Base-by-base conservation (phyloP, 2,113 vertebrate genomes). In the Melanotaenia duboulayi region DNA sequence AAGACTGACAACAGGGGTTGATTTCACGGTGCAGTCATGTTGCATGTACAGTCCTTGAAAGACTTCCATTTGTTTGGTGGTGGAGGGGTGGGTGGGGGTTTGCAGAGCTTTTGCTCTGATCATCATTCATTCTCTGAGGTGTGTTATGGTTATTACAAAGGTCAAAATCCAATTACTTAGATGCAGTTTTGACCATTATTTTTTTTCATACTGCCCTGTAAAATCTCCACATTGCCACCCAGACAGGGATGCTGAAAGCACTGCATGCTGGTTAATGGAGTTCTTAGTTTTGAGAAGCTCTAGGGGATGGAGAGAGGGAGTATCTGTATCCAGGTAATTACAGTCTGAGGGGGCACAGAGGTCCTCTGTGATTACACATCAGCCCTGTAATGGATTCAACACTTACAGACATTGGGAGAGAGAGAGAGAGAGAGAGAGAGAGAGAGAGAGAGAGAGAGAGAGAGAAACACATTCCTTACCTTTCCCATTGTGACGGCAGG, bases 291-390 rank as follows among this genome's bases (percentile, higher is more conserved):
- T 24, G 51, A 87, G 84, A 82, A 63, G 78, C 86, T 89, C 83
- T 74, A 76, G 76, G 81, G 82, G 79, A 86, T 87, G 83, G 84
- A 86, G 85, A 71, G 85, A 88, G 85, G 81, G 84, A 89, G 90
- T 89, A 86, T 92, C 91, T 87, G 86, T 92, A 92, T 92, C 87
- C 85, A 89, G 90, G 92, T 94, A 94, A 94, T 93, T 93, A 93
- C 89, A 85, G 88, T 93, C 89, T 87, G 86, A 90, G 90, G 85
- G 90, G 89, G 89, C 90, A 84, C 85, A 74, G 87, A 85, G 93
- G 92, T 90, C 88, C 84, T 90, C 87, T 81, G 92, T 94, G 93
- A 94, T 94, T 95, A 94, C 93, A 94, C 90, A 95, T 94, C 92
- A 94, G 91, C 76, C 76, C 87, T 72, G 91, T 94, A 95, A 94